These are phyloP conservation scores for Astropecten irregularis DNA, from an alignment of 53 echinoderm and acorn worm genomes.

Conservation along the genomic window DNA sequence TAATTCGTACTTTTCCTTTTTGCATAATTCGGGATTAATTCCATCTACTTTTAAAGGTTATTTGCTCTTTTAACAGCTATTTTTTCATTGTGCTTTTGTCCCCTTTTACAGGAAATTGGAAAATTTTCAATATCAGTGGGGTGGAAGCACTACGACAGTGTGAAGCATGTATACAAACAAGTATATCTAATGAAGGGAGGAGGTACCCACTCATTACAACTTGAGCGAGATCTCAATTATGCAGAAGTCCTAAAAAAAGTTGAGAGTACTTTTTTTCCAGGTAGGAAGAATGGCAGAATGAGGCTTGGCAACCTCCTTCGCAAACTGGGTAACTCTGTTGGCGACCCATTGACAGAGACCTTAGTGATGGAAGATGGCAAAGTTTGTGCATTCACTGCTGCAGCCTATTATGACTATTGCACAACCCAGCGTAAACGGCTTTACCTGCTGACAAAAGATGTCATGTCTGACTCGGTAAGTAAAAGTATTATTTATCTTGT, in stretches of 20 bases:
- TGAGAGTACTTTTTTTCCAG: background rate
- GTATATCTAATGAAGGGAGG: background rate
- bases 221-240: background rate
- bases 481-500: background rate
- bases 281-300: background rate
- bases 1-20: too few relatives aligned
- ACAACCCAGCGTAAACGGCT: background rate
- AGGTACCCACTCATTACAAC: background rate
- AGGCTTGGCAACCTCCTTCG: background rate
- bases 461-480: background rate
- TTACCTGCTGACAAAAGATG: background rate
- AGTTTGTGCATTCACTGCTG: background rate
- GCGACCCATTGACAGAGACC: background rate
- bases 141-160: background rate
- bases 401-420: background rate
- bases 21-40: too few relatives aligned
- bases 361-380: background rate
- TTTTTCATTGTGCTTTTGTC: too few relatives aligned
- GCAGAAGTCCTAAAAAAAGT: background rate
- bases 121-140: background rate
- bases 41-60: too few relatives aligned
- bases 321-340: background rate
- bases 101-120: too few relatives aligned
- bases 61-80: too few relatives aligned
- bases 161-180: background rate